Evolutionary conservation across 2,797 vertebrate genomes (phyloP), one percentile per base, ranked within the genome.

Genomic region (Propithecus deckenii): DNA sequence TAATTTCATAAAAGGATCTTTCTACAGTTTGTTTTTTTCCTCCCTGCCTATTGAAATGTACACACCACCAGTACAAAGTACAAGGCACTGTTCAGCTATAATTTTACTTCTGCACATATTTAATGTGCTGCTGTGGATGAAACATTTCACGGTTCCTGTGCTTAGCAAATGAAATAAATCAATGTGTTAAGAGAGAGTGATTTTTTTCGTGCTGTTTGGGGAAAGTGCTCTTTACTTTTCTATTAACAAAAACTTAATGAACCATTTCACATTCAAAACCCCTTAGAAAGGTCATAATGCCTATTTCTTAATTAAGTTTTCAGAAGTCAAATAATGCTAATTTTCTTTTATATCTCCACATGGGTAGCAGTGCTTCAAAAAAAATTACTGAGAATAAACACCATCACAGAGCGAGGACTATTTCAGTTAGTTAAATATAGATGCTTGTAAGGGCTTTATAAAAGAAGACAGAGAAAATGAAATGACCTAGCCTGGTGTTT

Each of bases 81-180:
- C 95, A 97, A 92, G 93, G 86, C 48, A 9, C 94, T 78, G 50
- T 67, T 91, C 38, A 23, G 78, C 72, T 90, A 80, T 87, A 90
- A 96, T 96, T 98, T 97, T 79, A 93, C 92, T 95, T 97, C 83
- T 93, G 88, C 85, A 93, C 95, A 89, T 97, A 96, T 89, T 96
- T 96, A 97, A 95, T 89, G 89, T 95, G 95, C 89, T 97, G 80
- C 89, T 43, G 20, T 79, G 90, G 96, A 96, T 48, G 71, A 94
- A 94, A 63, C 86, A 90, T 71, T 97, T 94, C 94, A 96, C 88
- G 91, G 97, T 88, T 96, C 80, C 89, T 76, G 87, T 96, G 94
- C 91, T 97, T 38, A 96, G 96, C 87, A 95, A 96, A 96, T 72
- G 92, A 93, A 95, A 97, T 96, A 92, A 98, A 97, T 96, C 96